Percentiles rank a stretch among this genome's conserved stretches.
Evolutionary conservation across 2,888 invertebrate genomes (phyloP).

Genomic region (Drosophila colorata): DNA sequence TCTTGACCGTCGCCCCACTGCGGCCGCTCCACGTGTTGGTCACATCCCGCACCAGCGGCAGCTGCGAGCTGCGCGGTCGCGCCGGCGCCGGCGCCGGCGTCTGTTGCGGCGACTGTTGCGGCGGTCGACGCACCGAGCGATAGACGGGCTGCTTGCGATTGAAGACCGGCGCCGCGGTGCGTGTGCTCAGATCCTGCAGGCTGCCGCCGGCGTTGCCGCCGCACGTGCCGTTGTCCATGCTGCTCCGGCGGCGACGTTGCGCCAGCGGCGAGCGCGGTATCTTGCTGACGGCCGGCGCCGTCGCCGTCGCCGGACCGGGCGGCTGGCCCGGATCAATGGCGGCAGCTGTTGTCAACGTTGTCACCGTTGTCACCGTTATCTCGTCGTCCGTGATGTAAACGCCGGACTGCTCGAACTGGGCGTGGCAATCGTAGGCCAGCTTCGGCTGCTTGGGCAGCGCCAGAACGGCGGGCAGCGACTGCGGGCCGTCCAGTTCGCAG

Average conservation of each 20-base stretch:
- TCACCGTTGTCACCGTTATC: constrained; percentile 84
- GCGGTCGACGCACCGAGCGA: constrained; percentile 84
- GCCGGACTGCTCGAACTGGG: constrained; percentile 84
- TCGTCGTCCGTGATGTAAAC: constrained; percentile 84
- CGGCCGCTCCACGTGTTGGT: constrained; percentile 92
- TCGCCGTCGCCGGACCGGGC: constrained; percentile 68
- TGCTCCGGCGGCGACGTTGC: constrained; percentile 83
- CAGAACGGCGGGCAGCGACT: constrained; percentile 78
- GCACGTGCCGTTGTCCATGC: constrained; percentile 82
- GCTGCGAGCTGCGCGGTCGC: constrained; percentile 46
- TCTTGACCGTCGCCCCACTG: constrained; percentile 81
- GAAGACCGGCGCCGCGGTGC: constrained; percentile 76
- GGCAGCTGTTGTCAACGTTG: too few relatives aligned
- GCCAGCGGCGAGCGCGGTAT: constrained; percentile 84
- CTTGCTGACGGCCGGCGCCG: constrained; percentile 79
- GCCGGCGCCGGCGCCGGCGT: constrained; percentile 71
- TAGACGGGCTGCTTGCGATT: constrained; percentile 84
- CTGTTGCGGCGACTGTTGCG: background rate
- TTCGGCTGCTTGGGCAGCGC: constrained; percentile 43
- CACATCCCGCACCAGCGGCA: constrained; percentile 85
- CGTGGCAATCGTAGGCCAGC: constrained; percentile 29
- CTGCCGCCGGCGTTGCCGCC: constrained; percentile 76
- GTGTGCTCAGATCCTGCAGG: constrained; percentile 78
- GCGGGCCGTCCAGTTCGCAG: constrained; percentile 74
- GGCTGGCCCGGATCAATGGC: too few relatives aligned